Percentiles rank a stretch among this genome's conserved stretches.
These are phyloP conservation scores for Caenorhabditis parvicauda DNA, from an alignment of 2,888 invertebrate species.

Conservation along the genomic window DNA sequence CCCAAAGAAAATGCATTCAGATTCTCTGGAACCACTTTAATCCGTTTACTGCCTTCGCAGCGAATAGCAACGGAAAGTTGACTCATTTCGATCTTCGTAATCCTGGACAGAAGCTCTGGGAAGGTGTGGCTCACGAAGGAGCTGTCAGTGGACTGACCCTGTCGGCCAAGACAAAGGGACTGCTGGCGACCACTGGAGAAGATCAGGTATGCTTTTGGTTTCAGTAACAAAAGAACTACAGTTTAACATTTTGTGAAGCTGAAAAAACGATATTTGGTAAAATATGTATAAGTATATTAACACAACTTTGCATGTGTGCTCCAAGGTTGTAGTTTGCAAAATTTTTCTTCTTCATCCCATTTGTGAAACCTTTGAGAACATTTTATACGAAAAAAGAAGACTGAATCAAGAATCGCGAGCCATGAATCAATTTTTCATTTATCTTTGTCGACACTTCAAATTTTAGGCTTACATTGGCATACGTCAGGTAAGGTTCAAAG, in stretches of 20 bases:
- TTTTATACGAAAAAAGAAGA: neutral
- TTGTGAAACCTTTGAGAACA: neutral
- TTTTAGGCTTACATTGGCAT: too few relatives aligned
- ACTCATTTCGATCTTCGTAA: slow-evolving; percentile 53
- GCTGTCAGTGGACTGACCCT: slow-evolving; percentile 42
- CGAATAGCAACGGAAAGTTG: too few relatives aligned
- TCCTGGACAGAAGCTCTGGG: slow-evolving; percentile 36
- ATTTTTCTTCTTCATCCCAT: too few relatives aligned
- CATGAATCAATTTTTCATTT: neutral
- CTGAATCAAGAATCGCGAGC: neutral
- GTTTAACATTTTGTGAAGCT: neutral
- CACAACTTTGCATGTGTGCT: too few relatives aligned
- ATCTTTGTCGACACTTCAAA: too few relatives aligned
- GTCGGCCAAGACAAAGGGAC: slow-evolving; percentile 38
- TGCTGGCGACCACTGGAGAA: slow-evolving; percentile 49
- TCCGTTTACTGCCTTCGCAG: slow-evolving; percentile 76
- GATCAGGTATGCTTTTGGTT: slow-evolving; percentile 32
- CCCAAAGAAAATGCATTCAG: too few relatives aligned
- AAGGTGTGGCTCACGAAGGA: slow-evolving; percentile 46
- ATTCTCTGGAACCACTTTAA: slow-evolving; percentile 78
- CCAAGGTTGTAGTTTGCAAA: too few relatives aligned
- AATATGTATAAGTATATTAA: too few relatives aligned
- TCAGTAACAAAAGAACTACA: neutral
- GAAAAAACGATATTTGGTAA: neutral
- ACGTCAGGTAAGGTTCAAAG: too few relatives aligned